A percentile compares a stretch with the other conserved stretches of the same genome.
Conservation (phyloP, 2,113 vertebrate species). For the Emydocephalus ijimae region DNA sequence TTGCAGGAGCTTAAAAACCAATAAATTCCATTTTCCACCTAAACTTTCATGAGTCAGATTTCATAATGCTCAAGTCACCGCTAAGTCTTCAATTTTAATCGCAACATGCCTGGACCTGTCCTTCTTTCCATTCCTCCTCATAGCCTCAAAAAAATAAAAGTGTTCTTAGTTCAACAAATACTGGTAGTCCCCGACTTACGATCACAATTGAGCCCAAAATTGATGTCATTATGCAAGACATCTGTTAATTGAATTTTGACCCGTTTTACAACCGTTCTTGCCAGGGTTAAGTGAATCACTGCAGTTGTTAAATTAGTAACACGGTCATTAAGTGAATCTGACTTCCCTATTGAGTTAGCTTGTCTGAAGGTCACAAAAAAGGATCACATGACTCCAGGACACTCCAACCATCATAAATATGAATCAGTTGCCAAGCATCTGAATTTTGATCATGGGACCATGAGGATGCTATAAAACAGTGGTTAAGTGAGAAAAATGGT, state of each 20-base stretch:
- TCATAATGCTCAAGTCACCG: background rate
- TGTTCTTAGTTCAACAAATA: background rate
- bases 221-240: background rate
- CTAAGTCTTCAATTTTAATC: background rate
- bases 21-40: background rate
- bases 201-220: background rate
- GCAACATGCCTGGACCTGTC: background rate
- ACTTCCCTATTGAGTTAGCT: background rate
- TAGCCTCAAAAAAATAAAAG: background rate
- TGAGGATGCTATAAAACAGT: background rate
- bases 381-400: background rate
- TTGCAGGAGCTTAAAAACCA: background rate
- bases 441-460: background rate
- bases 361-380: background rate
- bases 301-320: background rate
- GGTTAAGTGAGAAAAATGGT: background rate
- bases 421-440: background rate
- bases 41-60: background rate
- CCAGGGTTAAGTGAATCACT: background rate
- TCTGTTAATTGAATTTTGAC: background rate
- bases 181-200: background rate
- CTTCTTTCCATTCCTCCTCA: background rate
- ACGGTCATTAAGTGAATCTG: background rate
- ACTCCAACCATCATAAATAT: background rate
- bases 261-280: background rate